phyloP scores from a whole-genome alignment of 2,113 vertebrate genomes.

The Xenopus borealis region DNA sequence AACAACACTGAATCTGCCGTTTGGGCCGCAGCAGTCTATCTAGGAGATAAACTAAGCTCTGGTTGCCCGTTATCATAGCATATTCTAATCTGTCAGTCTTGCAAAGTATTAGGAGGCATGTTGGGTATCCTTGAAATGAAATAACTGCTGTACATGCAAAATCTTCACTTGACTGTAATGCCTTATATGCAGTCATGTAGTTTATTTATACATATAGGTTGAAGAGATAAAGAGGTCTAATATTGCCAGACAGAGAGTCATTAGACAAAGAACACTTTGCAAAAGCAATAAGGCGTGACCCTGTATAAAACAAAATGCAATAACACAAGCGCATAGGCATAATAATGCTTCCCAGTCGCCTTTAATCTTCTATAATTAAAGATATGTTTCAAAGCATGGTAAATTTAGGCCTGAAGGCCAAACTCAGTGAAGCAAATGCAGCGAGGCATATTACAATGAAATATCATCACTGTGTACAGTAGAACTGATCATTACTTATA shows the following conservation, averaged over 20 bases:
- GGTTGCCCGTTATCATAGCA: not conserved
- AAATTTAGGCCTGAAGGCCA: constrained; percentile 36
- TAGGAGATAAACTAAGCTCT: not conserved
- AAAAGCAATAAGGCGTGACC: constrained; percentile 35
- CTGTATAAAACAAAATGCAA: constrained; percentile 42
- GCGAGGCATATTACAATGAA: constrained; percentile 36
- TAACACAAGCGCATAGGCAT: constrained; percentile 33
- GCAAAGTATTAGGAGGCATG: not conserved
- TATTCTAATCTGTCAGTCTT: not conserved
- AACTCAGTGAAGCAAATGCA: constrained; percentile 16
- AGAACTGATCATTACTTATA: constrained; percentile 7
- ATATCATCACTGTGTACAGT: constrained; percentile 16
- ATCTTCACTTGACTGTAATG: constrained; percentile 3
- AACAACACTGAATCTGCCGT: not conserved
- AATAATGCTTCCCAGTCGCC: constrained; percentile 28
- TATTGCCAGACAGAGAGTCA: constrained; percentile 25
- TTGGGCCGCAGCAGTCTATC: not conserved
- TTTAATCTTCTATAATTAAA: constrained; percentile 44
- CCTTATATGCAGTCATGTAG: constrained; percentile 22
- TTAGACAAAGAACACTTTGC: constrained; percentile 35
- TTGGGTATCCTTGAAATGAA: not conserved
- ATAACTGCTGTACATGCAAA: not conserved
- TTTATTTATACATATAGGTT: constrained; percentile 27
- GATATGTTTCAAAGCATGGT: constrained; percentile 39
- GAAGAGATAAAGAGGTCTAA: constrained; percentile 32